phyloP scores from a whole-genome alignment of 2,113 vertebrate genomes.

The Poicephalus meyeri region DNA sequence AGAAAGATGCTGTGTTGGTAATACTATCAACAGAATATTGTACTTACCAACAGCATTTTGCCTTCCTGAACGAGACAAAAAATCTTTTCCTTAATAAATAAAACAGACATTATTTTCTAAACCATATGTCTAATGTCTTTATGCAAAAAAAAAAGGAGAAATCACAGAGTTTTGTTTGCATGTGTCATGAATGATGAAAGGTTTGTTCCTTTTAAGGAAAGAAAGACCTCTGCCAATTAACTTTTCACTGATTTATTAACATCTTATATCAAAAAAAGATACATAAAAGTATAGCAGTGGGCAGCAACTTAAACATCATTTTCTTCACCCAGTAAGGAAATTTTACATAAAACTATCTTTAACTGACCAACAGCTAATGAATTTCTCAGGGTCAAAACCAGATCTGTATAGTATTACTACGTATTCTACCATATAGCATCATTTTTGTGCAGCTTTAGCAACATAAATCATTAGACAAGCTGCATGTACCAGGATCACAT shows the following conservation, averaged over 20 bases:
- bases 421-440: background rate
- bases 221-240: background rate
- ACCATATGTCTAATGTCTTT: background rate
- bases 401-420: background rate
- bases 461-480: background rate
- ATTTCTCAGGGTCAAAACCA: background rate
- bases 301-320: accelerated
- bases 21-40: background rate
- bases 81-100: constrained; percentile 80
- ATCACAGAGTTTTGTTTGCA: background rate
- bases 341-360: background rate
- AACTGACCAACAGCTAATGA: background rate
- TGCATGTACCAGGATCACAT: background rate
- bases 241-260: background rate
- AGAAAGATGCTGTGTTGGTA: background rate
- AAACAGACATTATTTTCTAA: constrained; percentile 48
- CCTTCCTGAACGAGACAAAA: constrained; percentile 79
- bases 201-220: background rate
- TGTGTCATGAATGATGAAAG: background rate
- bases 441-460: background rate
- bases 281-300: background rate
- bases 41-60: constrained; percentile 88
- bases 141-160: background rate
- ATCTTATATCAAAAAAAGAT: background rate
- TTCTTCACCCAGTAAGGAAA: background rate